Evolutionary conservation across 2,888 invertebrate species (phyloP).

Genomic region (Zelleria hepariella): DNA sequence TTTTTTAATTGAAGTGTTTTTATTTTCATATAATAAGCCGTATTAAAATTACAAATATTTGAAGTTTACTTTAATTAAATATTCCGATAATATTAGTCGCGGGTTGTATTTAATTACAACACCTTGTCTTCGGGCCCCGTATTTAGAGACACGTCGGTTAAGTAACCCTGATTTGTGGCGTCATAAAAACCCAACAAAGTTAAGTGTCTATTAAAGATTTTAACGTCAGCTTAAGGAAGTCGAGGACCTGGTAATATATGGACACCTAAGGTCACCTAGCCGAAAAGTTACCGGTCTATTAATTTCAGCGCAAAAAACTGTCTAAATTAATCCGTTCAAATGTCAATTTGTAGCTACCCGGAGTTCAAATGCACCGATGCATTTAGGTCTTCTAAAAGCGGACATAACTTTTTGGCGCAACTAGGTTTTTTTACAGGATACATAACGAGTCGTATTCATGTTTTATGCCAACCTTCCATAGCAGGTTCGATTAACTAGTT

Average conservation of each 20-base stretch:
- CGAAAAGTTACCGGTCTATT: neutral
- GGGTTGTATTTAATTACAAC: neutral
- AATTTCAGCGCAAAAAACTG: neutral
- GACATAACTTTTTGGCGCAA: no score
- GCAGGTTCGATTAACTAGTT: no score
- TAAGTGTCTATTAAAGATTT: neutral
- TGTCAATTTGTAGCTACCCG: neutral
- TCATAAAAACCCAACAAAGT: neutral
- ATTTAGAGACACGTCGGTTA: neutral
- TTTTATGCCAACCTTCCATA: no score
- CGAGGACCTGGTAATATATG: neutral
- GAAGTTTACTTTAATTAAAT: no score
- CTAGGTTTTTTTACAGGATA: no score
- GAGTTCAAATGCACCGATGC: neutral
- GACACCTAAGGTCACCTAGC: neutral
- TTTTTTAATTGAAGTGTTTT: no score
- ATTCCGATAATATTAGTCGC: no score
- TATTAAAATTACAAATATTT: no score
- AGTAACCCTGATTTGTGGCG: conserved; percentile 3
- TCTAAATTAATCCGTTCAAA: neutral
- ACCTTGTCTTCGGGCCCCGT: neutral
- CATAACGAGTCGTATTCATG: no score
- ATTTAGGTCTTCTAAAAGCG: neutral
- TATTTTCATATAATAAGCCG: no score
- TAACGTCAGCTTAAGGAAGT: neutral